Base-by-base conservation (phyloP, 2,113 vertebrate species). In the Thymallus thymallus region DNA sequence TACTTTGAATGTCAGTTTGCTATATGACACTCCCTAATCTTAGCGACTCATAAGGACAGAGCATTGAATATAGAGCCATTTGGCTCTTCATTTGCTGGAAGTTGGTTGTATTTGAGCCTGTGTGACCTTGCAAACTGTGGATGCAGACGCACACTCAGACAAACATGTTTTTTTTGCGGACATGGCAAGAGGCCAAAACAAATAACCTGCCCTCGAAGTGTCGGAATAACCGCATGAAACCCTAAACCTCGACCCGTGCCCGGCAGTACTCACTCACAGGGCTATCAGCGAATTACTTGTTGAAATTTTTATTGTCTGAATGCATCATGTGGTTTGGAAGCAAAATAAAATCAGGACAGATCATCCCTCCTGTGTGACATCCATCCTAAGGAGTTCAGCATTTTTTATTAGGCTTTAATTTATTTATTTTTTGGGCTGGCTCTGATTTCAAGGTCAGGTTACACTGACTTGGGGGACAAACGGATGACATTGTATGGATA, bases 241-340 rank as follows among this genome's bases (percentile, higher is more conserved):
- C 84, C 90, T 85, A 95, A 88, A 90, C 89, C 87, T 84, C 80
- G 92, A 85, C 85, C 85, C 68, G 48, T 16, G 35, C 77, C 67
- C 77, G 80, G 79, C 24, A 70, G 87, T 89, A 80, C 84, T 90
- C 55, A 61, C 86, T 89, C 86, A 88, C 80, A 80, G 64, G 48
- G 88, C 92, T 91, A 91, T 93, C 93, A 94, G 89, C 85, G 87
- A 93, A 91, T 85, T 91, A 92, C 90, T 91, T 91, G 89, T 85
- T 94, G 90, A 94, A 95, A 93, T 89, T 93, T 93, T 93, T 93
- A 94, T 94, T 94, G 91, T 93, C 91, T 89, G 91, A 92, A 90
- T 92, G 90, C 88, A 92, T 92, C 90, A 89, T 91, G 93, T 91
- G 91, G 88, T 92, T 91, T 90, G 82, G 83, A 90, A 92, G 89